These are phyloP conservation scores for Atherix ibis DNA, from an alignment of 2,888 invertebrate species.

Conservation along the genomic window DNA sequence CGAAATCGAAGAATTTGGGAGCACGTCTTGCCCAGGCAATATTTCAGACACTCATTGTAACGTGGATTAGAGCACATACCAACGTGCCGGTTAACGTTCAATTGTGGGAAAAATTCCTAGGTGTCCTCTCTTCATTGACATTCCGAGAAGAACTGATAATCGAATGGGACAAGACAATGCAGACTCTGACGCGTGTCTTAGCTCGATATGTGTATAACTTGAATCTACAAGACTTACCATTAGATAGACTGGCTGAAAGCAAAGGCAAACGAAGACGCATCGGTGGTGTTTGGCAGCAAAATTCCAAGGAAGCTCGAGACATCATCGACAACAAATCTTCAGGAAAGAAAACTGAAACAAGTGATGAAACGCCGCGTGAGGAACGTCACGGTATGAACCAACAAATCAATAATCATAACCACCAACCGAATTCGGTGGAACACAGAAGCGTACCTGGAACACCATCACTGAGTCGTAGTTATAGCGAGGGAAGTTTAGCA, in stretches of 20 bases:
- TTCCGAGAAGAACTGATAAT: conserved; percentile 89
- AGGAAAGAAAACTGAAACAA: conserved; percentile 13
- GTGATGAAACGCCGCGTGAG: conserved; percentile 16
- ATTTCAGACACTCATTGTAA: conserved; percentile 88
- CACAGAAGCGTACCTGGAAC: conserved; percentile 17
- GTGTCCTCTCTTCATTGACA: conserved; percentile 72
- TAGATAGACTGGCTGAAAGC: conserved; percentile 63
- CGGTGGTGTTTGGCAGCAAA: conserved; percentile 28
- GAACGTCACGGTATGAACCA: conserved; percentile 7
- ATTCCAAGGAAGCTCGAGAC: conserved; percentile 11
- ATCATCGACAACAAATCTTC: conserved; percentile 6
- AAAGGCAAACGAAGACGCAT: conserved; percentile 52
- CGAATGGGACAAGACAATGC: conserved; percentile 98
- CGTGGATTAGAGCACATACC: conserved; percentile 95
- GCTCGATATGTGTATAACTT: conserved; percentile 90
- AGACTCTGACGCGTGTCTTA: conserved; percentile 84
- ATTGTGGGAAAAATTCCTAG: conserved; percentile 87
- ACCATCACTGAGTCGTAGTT: conserved; percentile 33
- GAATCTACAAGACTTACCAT: conserved; percentile 73
- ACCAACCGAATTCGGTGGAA: neutral
- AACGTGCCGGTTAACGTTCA: conserved; percentile 79
- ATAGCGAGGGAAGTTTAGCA: conserved; percentile 40
- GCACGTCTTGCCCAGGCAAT: conserved; percentile 72
- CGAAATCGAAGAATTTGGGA: conserved; percentile 47
- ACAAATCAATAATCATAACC: conserved; percentile 5